A percentile compares a stretch with the other conserved stretches of the same genome.
Conservation (phyloP, 2,888 invertebrate genomes). For the Latrodectus elegans region DNA sequence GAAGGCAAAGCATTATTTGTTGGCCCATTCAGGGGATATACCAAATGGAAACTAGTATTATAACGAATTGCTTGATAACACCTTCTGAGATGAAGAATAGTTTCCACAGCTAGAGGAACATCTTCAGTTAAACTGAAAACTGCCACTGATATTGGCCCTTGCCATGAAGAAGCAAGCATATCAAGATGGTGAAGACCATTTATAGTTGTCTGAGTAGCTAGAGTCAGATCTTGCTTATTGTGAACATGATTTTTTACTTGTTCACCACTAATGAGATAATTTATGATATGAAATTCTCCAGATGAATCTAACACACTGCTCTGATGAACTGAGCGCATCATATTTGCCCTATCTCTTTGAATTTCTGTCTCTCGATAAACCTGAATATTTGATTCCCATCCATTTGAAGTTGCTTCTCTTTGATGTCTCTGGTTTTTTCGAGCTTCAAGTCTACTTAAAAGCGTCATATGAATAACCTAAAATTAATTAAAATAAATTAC, state of each 20-base stretch:
- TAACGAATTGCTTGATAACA: constrained; percentile 75
- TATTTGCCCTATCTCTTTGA: constrained; percentile 67
- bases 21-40: constrained; percentile 75
- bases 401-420: constrained; percentile 42
- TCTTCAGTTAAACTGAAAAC: constrained; percentile 77
- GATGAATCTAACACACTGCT: constrained; percentile 74
- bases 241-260: constrained; percentile 38
- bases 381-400: constrained; percentile 45
- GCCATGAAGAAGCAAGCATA: constrained; percentile 76
- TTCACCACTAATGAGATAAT: constrained; percentile 70
- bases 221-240: constrained; percentile 74
- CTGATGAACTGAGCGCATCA: constrained; percentile 69
- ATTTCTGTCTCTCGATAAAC: constrained; percentile 66
- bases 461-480: constrained; percentile 72
- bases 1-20: constrained; percentile 66
- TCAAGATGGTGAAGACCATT: constrained; percentile 76
- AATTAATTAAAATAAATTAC: background rate
- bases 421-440: constrained; percentile 64
- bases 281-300: constrained; percentile 75
- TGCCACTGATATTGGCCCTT: constrained; percentile 78
- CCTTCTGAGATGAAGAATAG: constrained; percentile 75
- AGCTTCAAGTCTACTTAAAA: constrained; percentile 72
- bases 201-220: constrained; percentile 77
- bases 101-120: constrained; percentile 74
- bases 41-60: constrained; percentile 77